A percentile compares a stretch with the other conserved stretches of the same genome.
Evolutionary conservation across 2,113 vertebrate genomes (phyloP).

Genomic region (Opisthocomus hoazin): DNA sequence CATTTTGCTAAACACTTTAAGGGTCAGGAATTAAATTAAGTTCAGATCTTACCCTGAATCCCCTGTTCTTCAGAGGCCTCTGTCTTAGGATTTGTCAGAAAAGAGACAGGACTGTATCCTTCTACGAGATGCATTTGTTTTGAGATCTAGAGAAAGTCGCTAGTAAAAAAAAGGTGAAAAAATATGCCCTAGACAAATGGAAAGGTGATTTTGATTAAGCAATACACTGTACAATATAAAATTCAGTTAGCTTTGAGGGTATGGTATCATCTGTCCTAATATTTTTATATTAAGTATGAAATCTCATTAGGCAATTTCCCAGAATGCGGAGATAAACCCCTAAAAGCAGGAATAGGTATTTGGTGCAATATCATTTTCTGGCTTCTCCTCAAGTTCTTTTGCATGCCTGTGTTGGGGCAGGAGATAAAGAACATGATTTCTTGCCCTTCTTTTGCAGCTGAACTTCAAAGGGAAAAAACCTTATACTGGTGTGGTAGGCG

Average conservation of each 20-base stretch:
- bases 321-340: background rate
- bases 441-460: background rate
- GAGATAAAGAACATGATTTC: background rate
- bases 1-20: background rate
- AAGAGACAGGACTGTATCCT: background rate
- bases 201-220: background rate
- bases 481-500: background rate
- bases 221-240: background rate
- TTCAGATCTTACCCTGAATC: background rate
- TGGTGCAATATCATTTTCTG: background rate
- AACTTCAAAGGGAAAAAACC: background rate
- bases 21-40: background rate
- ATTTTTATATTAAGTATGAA: background rate
- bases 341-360: background rate
- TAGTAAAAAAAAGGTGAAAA: background rate
- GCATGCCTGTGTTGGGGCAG: background rate
- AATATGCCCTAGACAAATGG: background rate
- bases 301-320: background rate
- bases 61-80: background rate
- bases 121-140: background rate
- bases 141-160: background rate
- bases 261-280: background rate
- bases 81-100: background rate
- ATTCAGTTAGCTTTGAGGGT: background rate
- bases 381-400: background rate